Evolutionary conservation across 1,140 invertebrate genomes (phyloP).

Genomic region (Campoletis sonorensis): DNA sequence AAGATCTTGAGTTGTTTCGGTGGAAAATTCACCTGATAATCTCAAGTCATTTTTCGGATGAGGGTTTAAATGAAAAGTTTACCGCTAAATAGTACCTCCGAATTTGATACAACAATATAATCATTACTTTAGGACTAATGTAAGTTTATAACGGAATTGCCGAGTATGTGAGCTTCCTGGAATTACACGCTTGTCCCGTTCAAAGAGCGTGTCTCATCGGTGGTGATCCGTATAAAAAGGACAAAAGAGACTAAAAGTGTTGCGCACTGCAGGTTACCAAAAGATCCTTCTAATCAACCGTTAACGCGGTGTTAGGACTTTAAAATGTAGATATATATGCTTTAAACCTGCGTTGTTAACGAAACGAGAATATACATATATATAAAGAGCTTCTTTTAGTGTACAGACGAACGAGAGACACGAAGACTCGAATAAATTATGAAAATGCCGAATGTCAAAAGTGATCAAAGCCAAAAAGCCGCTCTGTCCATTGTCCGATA

Average conservation of each 20-base stretch:
- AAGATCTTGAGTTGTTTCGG: background rate
- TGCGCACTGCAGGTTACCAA: constrained; percentile 22
- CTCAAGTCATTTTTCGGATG: background rate
- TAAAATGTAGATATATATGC: constrained; percentile 29
- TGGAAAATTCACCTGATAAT: too few species aligned
- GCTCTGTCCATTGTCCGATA: constrained; percentile 60
- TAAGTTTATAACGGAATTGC: constrained; percentile 1
- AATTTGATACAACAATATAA: background rate
- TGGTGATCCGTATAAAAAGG: constrained; percentile 25
- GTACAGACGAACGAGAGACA: constrained; percentile 22
- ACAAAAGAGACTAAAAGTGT: constrained; percentile 24
- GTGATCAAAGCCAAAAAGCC: constrained; percentile 67
- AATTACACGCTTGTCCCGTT: constrained; percentile 38
- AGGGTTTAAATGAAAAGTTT: background rate
- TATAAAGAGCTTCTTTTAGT: background rate
- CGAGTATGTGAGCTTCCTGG: constrained; percentile 29
- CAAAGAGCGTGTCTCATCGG: constrained; percentile 39
- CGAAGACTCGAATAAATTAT: constrained; percentile 67
- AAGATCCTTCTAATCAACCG: constrained; percentile 42
- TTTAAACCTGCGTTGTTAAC: constrained; percentile 18
- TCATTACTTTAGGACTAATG: constrained; percentile 21
- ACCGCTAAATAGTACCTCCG: background rate
- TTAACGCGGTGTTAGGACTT: constrained; percentile 21
- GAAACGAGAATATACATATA: constrained; percentile 31
- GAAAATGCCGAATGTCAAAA: constrained; percentile 67